A percentile compares a stretch with the other conserved stretches of the same genome.
Evolutionary conservation across 2,888 invertebrate species (phyloP).

Genomic region (Yponomeuta sedellus): DNA sequence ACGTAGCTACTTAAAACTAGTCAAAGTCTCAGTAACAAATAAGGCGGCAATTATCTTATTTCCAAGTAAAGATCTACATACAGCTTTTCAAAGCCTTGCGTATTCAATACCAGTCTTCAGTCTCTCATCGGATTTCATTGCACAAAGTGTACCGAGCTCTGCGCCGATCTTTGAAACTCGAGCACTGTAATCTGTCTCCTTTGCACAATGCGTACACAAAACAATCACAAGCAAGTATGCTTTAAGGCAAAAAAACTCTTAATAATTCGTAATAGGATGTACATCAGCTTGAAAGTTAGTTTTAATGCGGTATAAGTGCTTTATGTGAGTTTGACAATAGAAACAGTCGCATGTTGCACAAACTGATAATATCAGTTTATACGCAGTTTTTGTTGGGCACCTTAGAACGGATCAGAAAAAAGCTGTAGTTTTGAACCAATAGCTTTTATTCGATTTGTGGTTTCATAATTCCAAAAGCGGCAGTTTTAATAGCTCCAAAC

Average conservation of each 20-base stretch:
- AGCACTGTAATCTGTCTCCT: slow-evolving; percentile 10
- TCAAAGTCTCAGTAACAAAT: background rate
- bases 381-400: background rate
- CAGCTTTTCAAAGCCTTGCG: background rate
- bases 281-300: background rate
- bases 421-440: background rate
- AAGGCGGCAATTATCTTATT: background rate
- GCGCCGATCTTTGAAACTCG: slow-evolving; percentile 13
- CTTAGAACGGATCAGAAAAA: background rate
- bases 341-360: slow-evolving; percentile 3
- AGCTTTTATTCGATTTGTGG: background rate
- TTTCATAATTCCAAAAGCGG: background rate
- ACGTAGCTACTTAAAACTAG: background rate
- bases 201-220: background rate
- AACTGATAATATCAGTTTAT: slow-evolving; percentile 8
- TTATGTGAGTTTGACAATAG: slow-evolving; percentile 6
- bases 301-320: background rate
- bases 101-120: background rate
- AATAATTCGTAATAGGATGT: background rate
- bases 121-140: background rate
- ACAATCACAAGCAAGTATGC: background rate
- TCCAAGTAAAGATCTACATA: background rate
- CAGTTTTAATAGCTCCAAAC: too few relatives aligned
- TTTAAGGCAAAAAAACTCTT: background rate
- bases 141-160: slow-evolving; percentile 1